phyloP scores from a whole-genome alignment of 2,797 vertebrate genomes.

The Sus cebifrons region DNA sequence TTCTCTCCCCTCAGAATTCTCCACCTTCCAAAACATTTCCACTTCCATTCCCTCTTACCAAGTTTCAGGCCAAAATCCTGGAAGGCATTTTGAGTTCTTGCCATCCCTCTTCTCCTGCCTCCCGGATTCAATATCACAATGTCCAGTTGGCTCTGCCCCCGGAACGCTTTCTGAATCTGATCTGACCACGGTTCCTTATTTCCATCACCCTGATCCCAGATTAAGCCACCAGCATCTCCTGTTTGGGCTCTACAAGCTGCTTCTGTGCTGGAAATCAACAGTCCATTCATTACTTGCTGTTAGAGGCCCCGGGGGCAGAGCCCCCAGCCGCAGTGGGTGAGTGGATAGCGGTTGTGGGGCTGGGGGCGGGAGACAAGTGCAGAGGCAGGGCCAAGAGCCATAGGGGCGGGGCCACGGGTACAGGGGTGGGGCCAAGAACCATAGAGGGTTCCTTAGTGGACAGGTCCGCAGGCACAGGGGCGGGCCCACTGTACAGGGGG shows the following conservation, averaged over 20 bases:
- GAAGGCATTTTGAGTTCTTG: not conserved
- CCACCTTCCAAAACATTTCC: not conserved
- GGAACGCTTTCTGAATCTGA: not conserved
- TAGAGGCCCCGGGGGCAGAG: not conserved
- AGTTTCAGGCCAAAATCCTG: not conserved
- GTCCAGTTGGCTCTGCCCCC: not conserved
- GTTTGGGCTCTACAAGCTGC: not conserved
- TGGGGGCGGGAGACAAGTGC: too few species aligned
- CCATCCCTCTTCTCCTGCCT: not conserved
- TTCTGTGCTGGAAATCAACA: not conserved
- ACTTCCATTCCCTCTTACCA: not conserved
- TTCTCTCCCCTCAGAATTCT: not conserved
- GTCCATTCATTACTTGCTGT: accelerated
- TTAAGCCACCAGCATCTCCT: not conserved
- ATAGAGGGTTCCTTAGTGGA: too few species aligned
- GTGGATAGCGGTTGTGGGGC: too few species aligned
- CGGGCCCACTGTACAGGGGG: not conserved
- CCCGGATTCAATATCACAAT: not conserved
- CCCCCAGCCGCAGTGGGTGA: not conserved
- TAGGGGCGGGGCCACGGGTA: not conserved
- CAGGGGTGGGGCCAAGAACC: not conserved
- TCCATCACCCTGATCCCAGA: not conserved
- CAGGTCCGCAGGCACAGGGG: too few species aligned
- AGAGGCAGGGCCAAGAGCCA: too few species aligned
- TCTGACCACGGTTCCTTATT: not conserved